phyloP scores from a whole-genome alignment of 2,797 vertebrate genomes.

The Pangasius sanitwongsei region DNA sequence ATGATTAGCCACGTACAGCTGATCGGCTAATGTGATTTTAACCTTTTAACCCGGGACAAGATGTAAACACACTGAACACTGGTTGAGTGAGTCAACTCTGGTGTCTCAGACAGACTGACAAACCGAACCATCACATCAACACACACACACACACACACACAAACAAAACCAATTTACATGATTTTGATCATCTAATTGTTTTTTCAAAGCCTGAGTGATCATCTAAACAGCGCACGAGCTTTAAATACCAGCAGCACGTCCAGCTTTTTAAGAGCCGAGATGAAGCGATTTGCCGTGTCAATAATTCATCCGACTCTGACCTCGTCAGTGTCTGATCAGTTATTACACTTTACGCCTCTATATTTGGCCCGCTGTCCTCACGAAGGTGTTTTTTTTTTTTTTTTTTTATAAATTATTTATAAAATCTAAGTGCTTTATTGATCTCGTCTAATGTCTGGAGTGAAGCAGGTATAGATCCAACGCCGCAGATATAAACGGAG shows the following conservation, averaged over 20 bases:
- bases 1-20: background rate
- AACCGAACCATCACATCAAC: background rate
- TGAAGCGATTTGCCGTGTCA: background rate
- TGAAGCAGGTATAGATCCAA: background rate
- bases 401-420: conserved; percentile 9
- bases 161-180: background rate
- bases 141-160: background rate
- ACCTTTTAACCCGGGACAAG: background rate
- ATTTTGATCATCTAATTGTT: background rate
- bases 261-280: background rate
- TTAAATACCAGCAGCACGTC: background rate
- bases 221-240: background rate
- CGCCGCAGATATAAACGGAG: background rate
- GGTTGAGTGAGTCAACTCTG: background rate
- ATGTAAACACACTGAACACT: no score
- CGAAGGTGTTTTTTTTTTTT: background rate
- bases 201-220: background rate
- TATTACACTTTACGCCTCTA: conserved; percentile 15
- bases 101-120: background rate
- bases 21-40: background rate
- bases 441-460: background rate
- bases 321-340: background rate
- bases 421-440: conserved; percentile 19
- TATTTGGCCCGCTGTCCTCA: background rate
- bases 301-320: background rate